Percentiles rank a stretch among this genome's conserved stretches.
Evolutionary conservation across 92 coral and sea anemone genomes (phyloP).

Genomic region (Porites evermanni): DNA sequence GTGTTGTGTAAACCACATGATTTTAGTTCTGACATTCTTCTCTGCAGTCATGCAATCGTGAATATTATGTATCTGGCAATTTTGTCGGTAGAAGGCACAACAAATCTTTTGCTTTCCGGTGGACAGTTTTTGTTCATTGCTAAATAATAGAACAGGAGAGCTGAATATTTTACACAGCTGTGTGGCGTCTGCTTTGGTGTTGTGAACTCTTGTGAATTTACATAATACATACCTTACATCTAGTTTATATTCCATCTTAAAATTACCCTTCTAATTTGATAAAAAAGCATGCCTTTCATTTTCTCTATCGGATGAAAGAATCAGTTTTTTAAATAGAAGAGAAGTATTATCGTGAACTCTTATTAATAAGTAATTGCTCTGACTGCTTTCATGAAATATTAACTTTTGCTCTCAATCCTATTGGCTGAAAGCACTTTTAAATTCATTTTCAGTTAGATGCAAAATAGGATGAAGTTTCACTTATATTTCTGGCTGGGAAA

Average conservation of each 20-base stretch:
- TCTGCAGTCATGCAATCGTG: conserved; percentile 33
- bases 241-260: neutral
- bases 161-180: conserved; percentile 16
- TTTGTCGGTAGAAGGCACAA: neutral
- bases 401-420: conserved; percentile 32
- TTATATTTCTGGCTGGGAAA: conserved; percentile 19
- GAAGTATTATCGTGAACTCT: neutral
- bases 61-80: neutral
- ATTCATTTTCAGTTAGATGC: conserved; percentile 81
- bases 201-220: conserved; percentile 1
- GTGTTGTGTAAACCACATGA: conserved; percentile 40
- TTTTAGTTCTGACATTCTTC: conserved; percentile 1
- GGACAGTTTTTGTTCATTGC: conserved; percentile 5
- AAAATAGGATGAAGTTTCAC: conserved; percentile 42
- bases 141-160: conserved; percentile 1
- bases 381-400: conserved; percentile 29
- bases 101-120: conserved; percentile 9
- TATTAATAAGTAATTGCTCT: conserved; percentile 33
- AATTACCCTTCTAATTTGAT: conserved; percentile 15
- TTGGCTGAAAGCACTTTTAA: conserved; percentile 77
- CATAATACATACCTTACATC: neutral
- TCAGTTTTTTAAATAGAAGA: neutral
- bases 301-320: neutral
- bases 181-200: neutral
- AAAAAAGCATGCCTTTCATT: conserved; percentile 11